Evolutionary conservation across 2,888 invertebrate species (phyloP).

Genomic region (Parelbella ahira): DNA sequence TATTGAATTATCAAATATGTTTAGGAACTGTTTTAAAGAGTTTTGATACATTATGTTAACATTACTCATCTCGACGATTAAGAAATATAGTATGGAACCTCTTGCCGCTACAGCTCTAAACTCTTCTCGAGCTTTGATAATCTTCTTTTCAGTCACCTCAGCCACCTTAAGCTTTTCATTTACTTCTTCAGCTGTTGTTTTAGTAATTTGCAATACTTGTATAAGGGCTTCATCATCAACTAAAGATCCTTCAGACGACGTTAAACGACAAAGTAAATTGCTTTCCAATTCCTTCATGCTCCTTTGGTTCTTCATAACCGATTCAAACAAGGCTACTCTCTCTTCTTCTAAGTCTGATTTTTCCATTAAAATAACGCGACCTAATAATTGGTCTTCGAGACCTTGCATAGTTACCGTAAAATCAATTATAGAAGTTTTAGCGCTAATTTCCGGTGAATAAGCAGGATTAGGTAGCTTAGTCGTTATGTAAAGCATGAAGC

Average conservation of each 20-base stretch:
- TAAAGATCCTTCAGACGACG: constrained; percentile 95
- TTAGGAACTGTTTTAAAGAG: constrained; percentile 95
- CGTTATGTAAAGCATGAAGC: constrained; percentile 96
- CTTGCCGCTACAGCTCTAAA: constrained; percentile 96
- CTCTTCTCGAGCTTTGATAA: constrained; percentile 95
- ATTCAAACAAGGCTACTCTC: constrained; percentile 94
- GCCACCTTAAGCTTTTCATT: constrained; percentile 95
- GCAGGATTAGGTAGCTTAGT: constrained; percentile 98
- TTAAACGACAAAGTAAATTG: constrained; percentile 93
- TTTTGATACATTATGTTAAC: constrained; percentile 99
- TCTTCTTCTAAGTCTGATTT: constrained; percentile 97
- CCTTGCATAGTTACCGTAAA: constrained; percentile 99
- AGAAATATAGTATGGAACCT: constrained; percentile 96
- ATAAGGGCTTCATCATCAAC: constrained; percentile 98
- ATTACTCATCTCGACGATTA: constrained; percentile 98
- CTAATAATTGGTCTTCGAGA: constrained; percentile 95
- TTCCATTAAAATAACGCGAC: constrained; percentile 96
- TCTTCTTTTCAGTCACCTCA: constrained; percentile 96
- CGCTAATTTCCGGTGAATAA: constrained; percentile 97
- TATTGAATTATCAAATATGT: constrained; percentile 95
- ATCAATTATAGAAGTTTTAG: constrained; percentile 97
- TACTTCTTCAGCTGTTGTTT: constrained; percentile 95
- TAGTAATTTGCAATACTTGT: constrained; percentile 91
- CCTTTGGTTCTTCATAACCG: constrained; percentile 97
- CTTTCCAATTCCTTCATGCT: constrained; percentile 98